phyloP scores from a whole-genome alignment of 2,888 invertebrate genomes.

The Ophion slaviceki region DNA sequence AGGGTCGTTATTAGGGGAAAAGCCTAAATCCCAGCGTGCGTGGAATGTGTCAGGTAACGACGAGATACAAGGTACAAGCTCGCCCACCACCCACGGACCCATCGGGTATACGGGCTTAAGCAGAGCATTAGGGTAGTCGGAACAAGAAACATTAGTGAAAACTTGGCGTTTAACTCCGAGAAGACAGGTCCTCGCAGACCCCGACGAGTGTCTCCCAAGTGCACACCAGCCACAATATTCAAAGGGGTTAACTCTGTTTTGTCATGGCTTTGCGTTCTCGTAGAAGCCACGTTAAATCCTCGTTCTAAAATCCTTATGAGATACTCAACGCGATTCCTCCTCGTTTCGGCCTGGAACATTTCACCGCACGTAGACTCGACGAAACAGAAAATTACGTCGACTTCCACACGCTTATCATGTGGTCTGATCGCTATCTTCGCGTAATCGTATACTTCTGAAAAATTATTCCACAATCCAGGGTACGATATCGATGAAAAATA shows the following conservation, averaged over 20 bases:
- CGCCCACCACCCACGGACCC: slow-evolving; percentile 15
- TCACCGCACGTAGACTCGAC: slow-evolving; percentile 27
- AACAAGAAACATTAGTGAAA: slow-evolving; percentile 83
- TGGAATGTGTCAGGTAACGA: slow-evolving; percentile 50
- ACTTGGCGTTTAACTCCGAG: slow-evolving; percentile 74
- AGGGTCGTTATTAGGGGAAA: slow-evolving; percentile 6
- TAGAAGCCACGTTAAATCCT: slow-evolving; percentile 69
- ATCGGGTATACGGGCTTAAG: slow-evolving; percentile 73
- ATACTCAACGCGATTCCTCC: slow-evolving; percentile 45
- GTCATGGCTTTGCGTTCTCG: slow-evolving; percentile 63
- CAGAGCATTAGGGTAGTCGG: slow-evolving; percentile 78
- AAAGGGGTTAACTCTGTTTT: slow-evolving; percentile 55
- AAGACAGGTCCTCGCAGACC: slow-evolving; percentile 54
- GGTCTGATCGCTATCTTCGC: slow-evolving; percentile 28
- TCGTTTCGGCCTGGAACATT: slow-evolving; percentile 34
- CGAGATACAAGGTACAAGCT: slow-evolving; percentile 52
- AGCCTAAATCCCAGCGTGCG: slow-evolving; percentile 11
- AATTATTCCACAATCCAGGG: too few species aligned
- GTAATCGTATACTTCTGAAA: neutral
- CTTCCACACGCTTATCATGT: slow-evolving; percentile 11
- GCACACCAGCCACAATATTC: slow-evolving; percentile 44
- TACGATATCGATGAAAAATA: neutral
- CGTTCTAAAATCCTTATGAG: slow-evolving; percentile 64
- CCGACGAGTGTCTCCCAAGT: slow-evolving; percentile 43
- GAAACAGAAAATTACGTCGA: slow-evolving; percentile 46